Base-by-base conservation (phyloP, 2,797 vertebrate genomes). In the Chloroceryle inda region DNA sequence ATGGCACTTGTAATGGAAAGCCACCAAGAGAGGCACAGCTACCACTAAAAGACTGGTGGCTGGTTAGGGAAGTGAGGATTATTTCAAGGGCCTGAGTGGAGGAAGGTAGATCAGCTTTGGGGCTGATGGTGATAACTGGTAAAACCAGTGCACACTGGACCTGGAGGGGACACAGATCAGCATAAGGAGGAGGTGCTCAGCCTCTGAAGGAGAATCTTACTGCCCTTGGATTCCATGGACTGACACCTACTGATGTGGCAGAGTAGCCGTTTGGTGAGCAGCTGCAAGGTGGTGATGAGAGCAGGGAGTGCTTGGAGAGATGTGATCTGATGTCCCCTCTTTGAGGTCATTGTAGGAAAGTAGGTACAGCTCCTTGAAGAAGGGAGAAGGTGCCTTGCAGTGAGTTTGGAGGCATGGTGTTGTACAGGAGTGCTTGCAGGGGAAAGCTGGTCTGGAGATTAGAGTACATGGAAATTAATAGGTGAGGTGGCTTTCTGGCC, bases 141-240 rank as follows among this genome's bases (percentile, higher is more conserved):
- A 35, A 45, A 63, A 31, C 7, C 5, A 52, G 38, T 11, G 21
- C 14, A 5, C 17, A 7, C 6, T 11, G 20, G 33, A 31, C 19
- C 19, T 20, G 6, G 5, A 55, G 42, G 3, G 3, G 27, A 1
- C 8, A 33, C 37, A 20, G 27, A 14, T 18, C 17, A 31, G 17
- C 9, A 8, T 5, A 11, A 44, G 21, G 4, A 62, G 37, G n/a
- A 77, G 15, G 29, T 63, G 40, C 58, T 82, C 35, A 47, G 37
- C 13, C 33, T 10, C 20, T 26, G 17, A 7, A 42, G 45, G 15
- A 23, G 4, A 4, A 10, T 35, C 22, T 29, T 58, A 11, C 14
- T 84, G 73, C 18, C 23, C 38, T 29, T 6, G 3, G 29, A 44
- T 0, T 6, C 33, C 13, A 3, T 1, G 23, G 23, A 6, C 8